Percentiles rank a stretch among this genome's conserved stretches.
phyloP scores from a whole-genome alignment of 2,888 invertebrate species.

The Drosophila villosipedis region DNA sequence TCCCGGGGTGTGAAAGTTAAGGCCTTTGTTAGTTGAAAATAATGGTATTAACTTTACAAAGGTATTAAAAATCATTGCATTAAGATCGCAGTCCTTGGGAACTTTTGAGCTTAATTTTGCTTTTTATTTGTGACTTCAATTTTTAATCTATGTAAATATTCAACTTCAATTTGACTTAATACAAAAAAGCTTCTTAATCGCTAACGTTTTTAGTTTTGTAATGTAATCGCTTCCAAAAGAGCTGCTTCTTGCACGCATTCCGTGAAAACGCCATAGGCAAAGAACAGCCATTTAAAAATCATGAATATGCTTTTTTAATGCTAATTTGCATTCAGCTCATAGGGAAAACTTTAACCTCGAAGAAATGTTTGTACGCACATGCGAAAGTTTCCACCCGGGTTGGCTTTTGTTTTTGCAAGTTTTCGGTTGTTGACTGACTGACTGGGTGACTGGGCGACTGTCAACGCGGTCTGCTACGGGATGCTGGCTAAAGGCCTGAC shows the following conservation, averaged over 20 bases:
- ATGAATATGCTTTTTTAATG: constrained; percentile 5
- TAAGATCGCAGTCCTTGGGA: neutral
- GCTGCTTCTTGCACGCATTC: neutral
- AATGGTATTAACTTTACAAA: neutral
- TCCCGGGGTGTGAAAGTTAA: neutral
- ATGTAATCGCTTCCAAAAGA: neutral
- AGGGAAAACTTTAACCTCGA: constrained; percentile 4
- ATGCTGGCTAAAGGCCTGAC: constrained; percentile 54
- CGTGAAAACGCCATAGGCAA: neutral
- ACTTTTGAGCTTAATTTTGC: neutral
- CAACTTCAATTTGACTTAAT: neutral
- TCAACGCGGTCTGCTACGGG: constrained; percentile 17
- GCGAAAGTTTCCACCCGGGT: constrained; percentile 20
- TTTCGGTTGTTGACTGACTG: constrained; percentile 42
- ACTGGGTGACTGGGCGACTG: constrained; percentile 11
- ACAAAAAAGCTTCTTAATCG: neutral
- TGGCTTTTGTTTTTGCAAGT: constrained; percentile 66
- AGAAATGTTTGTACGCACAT: constrained; percentile 6
- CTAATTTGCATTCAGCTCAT: constrained; percentile 15
- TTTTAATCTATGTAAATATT: neutral
- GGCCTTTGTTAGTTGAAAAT: no score
- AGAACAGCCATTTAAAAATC: neutral
- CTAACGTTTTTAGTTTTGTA: neutral
- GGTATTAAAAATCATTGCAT: neutral
- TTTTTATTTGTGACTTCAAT: no score